A percentile compares a stretch with the other conserved stretches of the same genome.
Conservation (phyloP, 2,113 vertebrate genomes). For the Cheilinus undulatus region DNA sequence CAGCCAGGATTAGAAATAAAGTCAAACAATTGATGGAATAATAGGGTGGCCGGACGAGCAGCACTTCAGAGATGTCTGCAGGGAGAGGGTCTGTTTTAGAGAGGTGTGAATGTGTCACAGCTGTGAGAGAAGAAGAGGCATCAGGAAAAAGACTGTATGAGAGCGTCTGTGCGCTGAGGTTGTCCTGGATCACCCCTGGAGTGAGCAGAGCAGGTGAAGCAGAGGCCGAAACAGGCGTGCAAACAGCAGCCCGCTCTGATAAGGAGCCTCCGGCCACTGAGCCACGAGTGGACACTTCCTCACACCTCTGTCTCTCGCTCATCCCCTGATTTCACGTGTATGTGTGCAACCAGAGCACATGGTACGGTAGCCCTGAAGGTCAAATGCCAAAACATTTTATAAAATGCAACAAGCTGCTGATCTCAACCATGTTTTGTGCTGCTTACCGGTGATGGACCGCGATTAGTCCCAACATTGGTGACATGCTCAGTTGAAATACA, state of each 20-base stretch:
- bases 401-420: no score
- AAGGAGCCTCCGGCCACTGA: slow-evolving; percentile 6
- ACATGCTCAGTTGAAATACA: no score
- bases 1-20: neutral
- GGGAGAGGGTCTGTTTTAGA: neutral
- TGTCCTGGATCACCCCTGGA: slow-evolving; percentile 33
- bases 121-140: neutral
- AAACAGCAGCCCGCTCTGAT: slow-evolving; percentile 36
- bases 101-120: neutral
- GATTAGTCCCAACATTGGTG: no score
- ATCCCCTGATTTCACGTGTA: neutral
- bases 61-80: no score
- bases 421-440: no score
- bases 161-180: neutral
- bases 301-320: neutral
- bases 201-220: slow-evolving; percentile 52
- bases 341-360: slow-evolving; percentile 4
- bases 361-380: no score
- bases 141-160: neutral
- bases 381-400: no score
- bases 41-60: neutral
- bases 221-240: slow-evolving; percentile 9
- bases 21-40: neutral
- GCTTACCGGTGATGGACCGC: no score
- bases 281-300: slow-evolving; percentile 21